Conservation (phyloP, 2,797 vertebrate genomes). For the Nyctalus aviator region DNA sequence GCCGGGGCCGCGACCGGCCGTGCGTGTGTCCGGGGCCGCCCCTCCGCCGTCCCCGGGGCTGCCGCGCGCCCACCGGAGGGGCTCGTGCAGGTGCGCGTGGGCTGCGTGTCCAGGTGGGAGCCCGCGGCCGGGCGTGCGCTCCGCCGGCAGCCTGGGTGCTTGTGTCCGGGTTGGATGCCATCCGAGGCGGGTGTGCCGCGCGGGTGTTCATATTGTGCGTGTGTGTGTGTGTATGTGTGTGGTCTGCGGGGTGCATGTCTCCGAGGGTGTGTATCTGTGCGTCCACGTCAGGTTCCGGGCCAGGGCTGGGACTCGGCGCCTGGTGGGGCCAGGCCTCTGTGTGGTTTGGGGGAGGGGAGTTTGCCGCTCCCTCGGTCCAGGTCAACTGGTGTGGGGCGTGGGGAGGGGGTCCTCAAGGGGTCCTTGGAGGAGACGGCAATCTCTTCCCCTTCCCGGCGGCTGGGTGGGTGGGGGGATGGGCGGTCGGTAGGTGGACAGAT, state of each 20-base stretch:
- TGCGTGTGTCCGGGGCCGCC: conserved; percentile 18
- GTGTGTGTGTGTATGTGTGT: conserved; percentile 12
- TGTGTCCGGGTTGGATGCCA: conserved; percentile 48
- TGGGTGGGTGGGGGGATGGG: conserved; percentile 70
- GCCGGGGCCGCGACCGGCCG: conserved; percentile 55
- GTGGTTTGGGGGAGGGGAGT: conserved; percentile 69
- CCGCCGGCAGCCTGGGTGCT: conserved; percentile 47
- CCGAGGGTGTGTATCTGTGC: conserved; percentile 73
- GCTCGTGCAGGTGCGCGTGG: conserved; percentile 82
- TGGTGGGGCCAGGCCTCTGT: conserved; percentile 74
- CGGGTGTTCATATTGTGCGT: conserved; percentile 52
- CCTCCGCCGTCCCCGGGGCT: conserved; percentile 64
- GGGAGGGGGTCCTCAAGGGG: conserved; percentile 52
- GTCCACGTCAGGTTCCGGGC: conserved; percentile 63
- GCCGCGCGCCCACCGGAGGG: conserved; percentile 71
- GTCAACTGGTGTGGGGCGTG: conserved; percentile 27
- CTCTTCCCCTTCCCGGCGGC: conserved; percentile 76
- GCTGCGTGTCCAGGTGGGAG: conserved; percentile 79
- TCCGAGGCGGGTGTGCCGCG: conserved; percentile 73
- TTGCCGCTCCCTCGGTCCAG: conserved; percentile 55
- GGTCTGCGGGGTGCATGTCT: conserved; percentile 67
- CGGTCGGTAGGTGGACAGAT: conserved; percentile 78
- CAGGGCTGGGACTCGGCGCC: conserved; percentile 45
- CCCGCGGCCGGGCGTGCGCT: conserved; percentile 38
- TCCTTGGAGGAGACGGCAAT: conserved; percentile 80